Conservation (phyloP, 64 coral and sea anemone species). For the Actinia tenebrosa region DNA sequence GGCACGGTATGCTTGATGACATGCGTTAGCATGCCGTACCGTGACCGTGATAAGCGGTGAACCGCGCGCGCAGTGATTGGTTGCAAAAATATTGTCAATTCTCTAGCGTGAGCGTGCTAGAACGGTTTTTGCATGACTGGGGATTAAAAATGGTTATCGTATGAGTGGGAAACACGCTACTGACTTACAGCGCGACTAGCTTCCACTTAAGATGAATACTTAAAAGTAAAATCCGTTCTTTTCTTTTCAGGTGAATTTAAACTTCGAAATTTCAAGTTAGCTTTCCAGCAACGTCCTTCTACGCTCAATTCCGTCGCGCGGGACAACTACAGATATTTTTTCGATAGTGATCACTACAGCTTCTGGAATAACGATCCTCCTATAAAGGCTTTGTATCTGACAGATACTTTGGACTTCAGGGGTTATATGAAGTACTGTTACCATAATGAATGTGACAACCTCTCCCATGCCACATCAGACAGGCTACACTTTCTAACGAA, state of each 20-base stretch:
- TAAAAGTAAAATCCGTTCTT: not conserved
- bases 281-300: not conserved
- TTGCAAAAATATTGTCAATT: too few relatives aligned
- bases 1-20: too few relatives aligned
- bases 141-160: too few relatives aligned
- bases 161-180: too few relatives aligned
- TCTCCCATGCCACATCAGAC: not conserved
- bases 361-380: conserved; percentile 52
- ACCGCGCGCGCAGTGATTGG: too few relatives aligned
- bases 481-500: conserved; percentile 29
- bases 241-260: not conserved
- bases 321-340: conserved; percentile 20
- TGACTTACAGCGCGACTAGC: too few relatives aligned
- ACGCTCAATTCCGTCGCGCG: not conserved
- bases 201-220: too few relatives aligned
- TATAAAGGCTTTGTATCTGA: conserved; percentile 34
- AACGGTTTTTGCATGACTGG: too few relatives aligned
- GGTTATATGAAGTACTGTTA: conserved; percentile 58
- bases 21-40: not conserved
- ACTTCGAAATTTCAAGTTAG: not conserved
- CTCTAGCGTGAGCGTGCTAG: too few relatives aligned
- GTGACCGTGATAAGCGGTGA: not conserved
- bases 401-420: conserved; percentile 50
- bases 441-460: conserved; percentile 40
- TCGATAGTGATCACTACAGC: conserved; percentile 40